Conservation (phyloP, 1,140 invertebrate genomes). For the Drosophila melanogaster region Release_6_plus_ISO1_MT NT_033777.3:30513001-30513500, state of each 20-base stretch:
- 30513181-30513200: conserved; percentile 17
- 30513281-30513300: not conserved
- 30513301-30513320: not conserved
- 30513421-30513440: not conserved
- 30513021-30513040: fast-evolving
- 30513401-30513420: not conserved
- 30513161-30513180: conserved; percentile 38
- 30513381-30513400: not conserved
- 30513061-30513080: not conserved
- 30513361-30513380: conserved; percentile 1
- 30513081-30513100: not conserved
- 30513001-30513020: conserved; percentile 24
- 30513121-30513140: conserved; percentile 26
- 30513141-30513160: conserved; percentile 22
- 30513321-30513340: not conserved
- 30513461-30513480: no score
- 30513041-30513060: not conserved
- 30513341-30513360: not conserved
- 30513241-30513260: conserved; percentile 1
- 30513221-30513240: not conserved
- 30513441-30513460: not conserved
- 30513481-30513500: not conserved
- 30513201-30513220: conserved; percentile 20
- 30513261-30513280: conserved; percentile 9
- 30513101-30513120: not conserved